Evolutionary conservation across 2,888 invertebrate species (phyloP).

Genomic region (Plagiodera versicolora): DNA sequence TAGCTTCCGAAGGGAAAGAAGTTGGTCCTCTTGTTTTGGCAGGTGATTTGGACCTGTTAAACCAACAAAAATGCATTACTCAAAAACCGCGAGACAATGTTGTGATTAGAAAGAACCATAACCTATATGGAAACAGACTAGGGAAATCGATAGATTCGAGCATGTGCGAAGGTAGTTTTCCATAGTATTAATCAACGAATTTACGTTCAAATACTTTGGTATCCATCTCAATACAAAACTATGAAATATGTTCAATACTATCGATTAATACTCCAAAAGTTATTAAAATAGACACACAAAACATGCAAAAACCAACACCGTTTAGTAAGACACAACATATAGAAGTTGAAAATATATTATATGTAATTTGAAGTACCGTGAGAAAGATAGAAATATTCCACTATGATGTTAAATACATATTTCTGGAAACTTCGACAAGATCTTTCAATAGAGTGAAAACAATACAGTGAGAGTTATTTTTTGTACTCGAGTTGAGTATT

Average conservation of each 20-base stretch:
- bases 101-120: not conserved
- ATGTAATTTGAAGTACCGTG: no score
- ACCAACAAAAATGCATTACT: conserved; percentile 32
- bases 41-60: conserved; percentile 50
- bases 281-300: not conserved
- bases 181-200: no score
- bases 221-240: no score
- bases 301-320: not conserved
- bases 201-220: no score
- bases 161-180: not conserved
- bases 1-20: conserved; percentile 52
- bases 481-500: no score
- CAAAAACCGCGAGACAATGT: not conserved
- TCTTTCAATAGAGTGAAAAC: no score
- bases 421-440: no score
- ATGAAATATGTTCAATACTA: not conserved
- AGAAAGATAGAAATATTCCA: no score
- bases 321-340: not conserved
- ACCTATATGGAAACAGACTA: conserved; percentile 13
- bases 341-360: no score
- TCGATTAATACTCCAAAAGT: not conserved
- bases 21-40: conserved; percentile 49
- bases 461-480: no score
- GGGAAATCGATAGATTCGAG: conserved; percentile 25
- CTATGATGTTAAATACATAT: no score